phyloP scores from a whole-genome alignment of 2,113 vertebrate genomes.

The Otis tarda region DNA sequence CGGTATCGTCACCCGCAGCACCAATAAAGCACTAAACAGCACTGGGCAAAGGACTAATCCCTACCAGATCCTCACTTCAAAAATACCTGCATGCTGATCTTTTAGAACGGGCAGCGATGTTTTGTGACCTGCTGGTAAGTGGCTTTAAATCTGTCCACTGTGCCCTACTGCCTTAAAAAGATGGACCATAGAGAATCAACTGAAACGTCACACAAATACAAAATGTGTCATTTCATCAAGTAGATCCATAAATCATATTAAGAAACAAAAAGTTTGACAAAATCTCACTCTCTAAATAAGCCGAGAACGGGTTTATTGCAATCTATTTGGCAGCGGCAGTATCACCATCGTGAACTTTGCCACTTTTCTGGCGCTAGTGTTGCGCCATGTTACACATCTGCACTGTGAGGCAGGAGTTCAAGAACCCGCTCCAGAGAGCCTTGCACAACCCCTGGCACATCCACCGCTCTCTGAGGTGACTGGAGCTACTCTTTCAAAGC shows the following conservation, averaged over 20 bases:
- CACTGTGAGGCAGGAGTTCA: background rate
- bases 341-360: background rate
- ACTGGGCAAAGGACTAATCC: background rate
- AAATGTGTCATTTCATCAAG: background rate
- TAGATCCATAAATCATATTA: background rate
- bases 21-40: background rate
- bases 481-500: background rate
- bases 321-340: fast-evolving
- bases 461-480: fast-evolving
- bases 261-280: background rate
- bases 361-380: background rate
- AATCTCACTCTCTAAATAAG: background rate
- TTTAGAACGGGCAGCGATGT: fast-evolving
- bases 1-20: fast-evolving
- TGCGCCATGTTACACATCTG: background rate
- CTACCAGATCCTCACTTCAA: background rate
- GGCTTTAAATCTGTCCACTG: background rate
- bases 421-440: background rate
- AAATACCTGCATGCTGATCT: background rate
- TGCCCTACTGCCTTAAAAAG: background rate
- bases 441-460: fast-evolving
- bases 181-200: background rate
- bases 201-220: background rate
- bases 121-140: background rate
- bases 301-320: background rate